These are phyloP conservation scores for Eulemur mongoz DNA, from an alignment of 2,797 vertebrate species.

Conservation along the genomic window DNA sequence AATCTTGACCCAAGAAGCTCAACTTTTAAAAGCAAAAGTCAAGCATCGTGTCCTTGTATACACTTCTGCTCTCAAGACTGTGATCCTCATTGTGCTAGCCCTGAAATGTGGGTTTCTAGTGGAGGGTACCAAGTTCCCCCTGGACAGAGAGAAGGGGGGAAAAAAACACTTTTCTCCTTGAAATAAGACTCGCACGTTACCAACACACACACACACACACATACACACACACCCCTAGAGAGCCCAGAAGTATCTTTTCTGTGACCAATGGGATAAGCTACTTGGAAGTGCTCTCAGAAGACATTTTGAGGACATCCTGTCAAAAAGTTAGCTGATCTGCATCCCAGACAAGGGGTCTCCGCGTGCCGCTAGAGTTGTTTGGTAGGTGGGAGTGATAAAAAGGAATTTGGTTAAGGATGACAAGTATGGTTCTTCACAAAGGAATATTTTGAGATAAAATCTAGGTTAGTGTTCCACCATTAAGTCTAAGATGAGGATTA, in stretches of 20 bases:
- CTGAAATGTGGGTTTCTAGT: neutral
- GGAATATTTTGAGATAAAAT: constrained; percentile 88
- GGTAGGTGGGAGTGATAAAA: neutral
- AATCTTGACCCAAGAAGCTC: neutral
- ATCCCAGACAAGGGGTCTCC: neutral
- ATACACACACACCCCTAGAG: neutral
- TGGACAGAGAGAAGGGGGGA: neutral
- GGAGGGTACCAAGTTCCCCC: neutral
- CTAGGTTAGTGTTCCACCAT: constrained; percentile 83
- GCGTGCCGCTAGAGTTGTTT: neutral
- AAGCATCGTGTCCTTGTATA: neutral
- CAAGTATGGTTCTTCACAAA: constrained; percentile 80
- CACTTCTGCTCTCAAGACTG: neutral
- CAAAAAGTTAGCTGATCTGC: neutral
- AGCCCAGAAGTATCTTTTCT: constrained; percentile 20
- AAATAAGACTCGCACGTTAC: neutral
- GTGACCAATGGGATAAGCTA: neutral
- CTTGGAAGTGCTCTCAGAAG: neutral
- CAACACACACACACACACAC: no score
- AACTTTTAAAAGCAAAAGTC: constrained; percentile 22
- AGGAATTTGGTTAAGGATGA: constrained; percentile 27
- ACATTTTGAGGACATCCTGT: neutral
- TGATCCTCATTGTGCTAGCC: neutral
- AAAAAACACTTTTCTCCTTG: neutral
- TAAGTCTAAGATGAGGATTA: constrained; percentile 90